These are phyloP conservation scores for Aegithalos caudatus DNA, from an alignment of 2,113 vertebrate species.

Conservation along the genomic window DNA sequence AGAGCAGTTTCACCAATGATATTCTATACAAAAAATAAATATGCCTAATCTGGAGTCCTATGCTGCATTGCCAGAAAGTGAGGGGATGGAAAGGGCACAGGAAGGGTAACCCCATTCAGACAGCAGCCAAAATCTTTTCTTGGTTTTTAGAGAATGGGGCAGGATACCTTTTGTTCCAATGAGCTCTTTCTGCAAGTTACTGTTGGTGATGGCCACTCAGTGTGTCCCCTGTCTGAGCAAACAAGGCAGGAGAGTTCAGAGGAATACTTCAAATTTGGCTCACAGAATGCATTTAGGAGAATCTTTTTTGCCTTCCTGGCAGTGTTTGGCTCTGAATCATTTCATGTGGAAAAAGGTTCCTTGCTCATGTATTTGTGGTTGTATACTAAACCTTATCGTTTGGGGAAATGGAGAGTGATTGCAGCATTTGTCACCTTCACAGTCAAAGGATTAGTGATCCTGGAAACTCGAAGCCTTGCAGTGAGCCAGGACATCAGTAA, in stretches of 20 bases:
- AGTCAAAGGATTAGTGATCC: not conserved
- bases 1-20: slow-evolving; percentile 3
- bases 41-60: not conserved
- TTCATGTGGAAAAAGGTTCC: not conserved
- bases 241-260: not conserved
- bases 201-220: not conserved
- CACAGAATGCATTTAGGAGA: not conserved
- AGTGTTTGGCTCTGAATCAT: not conserved
- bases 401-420: not conserved
- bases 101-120: not conserved
- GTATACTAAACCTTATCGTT: not conserved
- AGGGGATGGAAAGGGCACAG: not conserved
- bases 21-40: not conserved
- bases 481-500: not conserved
- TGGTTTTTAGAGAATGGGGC: not conserved
- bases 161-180: not conserved
- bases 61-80: not conserved
- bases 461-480: not conserved
- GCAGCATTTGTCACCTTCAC: not conserved
- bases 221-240: not conserved
- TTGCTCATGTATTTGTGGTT: not conserved
- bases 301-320: not conserved
- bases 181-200: not conserved
- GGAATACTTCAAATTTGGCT: not conserved
- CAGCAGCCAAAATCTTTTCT: not conserved